A percentile compares a stretch with the other conserved stretches of the same genome.
These are phyloP conservation scores for Chymomyza procnemis DNA, from an alignment of 2,888 invertebrate genomes.

Conservation along the genomic window DNA sequence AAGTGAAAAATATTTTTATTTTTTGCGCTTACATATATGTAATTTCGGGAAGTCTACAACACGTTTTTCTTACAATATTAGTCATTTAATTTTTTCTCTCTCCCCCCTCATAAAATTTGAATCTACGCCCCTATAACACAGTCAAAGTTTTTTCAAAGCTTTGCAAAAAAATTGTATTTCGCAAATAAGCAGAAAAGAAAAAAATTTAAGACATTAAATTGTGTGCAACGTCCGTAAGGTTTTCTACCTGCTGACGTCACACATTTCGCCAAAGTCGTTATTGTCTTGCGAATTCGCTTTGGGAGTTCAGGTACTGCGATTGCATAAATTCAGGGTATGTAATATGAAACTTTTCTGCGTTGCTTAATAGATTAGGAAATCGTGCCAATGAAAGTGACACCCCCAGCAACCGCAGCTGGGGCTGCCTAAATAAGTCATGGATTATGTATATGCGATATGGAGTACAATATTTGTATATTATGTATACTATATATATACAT, in stretches of 20 bases:
- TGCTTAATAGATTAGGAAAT: conserved; percentile 41
- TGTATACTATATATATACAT: too few relatives aligned
- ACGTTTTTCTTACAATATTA: too few relatives aligned
- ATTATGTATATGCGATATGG: background rate
- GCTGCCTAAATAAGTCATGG: conserved; percentile 13
- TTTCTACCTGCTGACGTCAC: conserved; percentile 32
- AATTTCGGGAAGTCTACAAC: too few relatives aligned
- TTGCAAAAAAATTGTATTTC: conserved; percentile 13
- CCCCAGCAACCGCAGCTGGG: conserved; percentile 16
- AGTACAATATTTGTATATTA: background rate
- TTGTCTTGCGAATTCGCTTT: background rate
- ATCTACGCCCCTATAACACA: background rate
- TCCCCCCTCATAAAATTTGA: too few relatives aligned
- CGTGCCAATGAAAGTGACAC: conserved; percentile 32
- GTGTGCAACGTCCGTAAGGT: conserved; percentile 17
- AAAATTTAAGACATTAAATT: conserved; percentile 1
- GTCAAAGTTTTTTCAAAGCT: conserved; percentile 28
- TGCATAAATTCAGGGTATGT: conserved; percentile 38
- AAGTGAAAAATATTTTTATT: too few relatives aligned
- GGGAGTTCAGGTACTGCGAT: conserved; percentile 9
- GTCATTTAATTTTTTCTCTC: too few relatives aligned
- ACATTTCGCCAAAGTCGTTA: conserved; percentile 5
- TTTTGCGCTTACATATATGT: too few relatives aligned
- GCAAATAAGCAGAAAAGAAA: conserved; percentile 26
- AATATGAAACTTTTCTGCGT: conserved; percentile 43